A percentile compares a stretch with the other conserved stretches of the same genome.
These are phyloP conservation scores for Pseudomyrmex cubaensis DNA, from an alignment of 1,140 invertebrate species.

Conservation along the genomic window DNA sequence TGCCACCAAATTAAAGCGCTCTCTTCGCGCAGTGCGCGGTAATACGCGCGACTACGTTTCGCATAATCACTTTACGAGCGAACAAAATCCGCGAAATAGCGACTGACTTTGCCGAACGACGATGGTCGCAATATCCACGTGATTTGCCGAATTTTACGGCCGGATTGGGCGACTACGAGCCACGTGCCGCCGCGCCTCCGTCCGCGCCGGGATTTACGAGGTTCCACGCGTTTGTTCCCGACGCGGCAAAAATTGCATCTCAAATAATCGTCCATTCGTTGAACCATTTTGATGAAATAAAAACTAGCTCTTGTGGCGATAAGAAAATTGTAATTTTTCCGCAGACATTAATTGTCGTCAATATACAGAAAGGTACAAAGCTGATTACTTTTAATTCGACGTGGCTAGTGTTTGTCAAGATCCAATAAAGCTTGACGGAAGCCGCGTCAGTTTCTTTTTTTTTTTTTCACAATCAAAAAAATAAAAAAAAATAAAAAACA, in stretches of 20 bases:
- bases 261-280: not conserved
- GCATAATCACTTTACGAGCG: conserved; percentile 76
- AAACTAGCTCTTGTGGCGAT: too few relatives aligned
- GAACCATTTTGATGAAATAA: conserved; percentile 10
- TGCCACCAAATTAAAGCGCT: conserved; percentile 76
- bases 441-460: too few relatives aligned
- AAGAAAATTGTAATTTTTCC: not conserved
- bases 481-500: not conserved
- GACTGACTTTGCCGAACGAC: conserved; percentile 31
- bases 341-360: too few relatives aligned
- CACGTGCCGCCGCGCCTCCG: not conserved
- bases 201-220: conserved; percentile 7
- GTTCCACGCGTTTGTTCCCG: conserved; percentile 21
- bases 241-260: conserved; percentile 9
- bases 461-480: too few relatives aligned
- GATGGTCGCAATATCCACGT: not conserved
- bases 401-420: conserved; percentile 10
- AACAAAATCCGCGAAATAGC: conserved; percentile 63
- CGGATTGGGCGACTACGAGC: not conserved
- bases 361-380: not conserved
- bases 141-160: conserved; percentile 64
- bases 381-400: not conserved
- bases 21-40: conserved; percentile 40
- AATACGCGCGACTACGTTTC: conserved; percentile 60
- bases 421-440: not conserved